Percentiles rank a stretch among this genome's conserved stretches.
Conservation (phyloP, 2,797 vertebrate genomes). For the Sebastolobus alascanus region DNA sequence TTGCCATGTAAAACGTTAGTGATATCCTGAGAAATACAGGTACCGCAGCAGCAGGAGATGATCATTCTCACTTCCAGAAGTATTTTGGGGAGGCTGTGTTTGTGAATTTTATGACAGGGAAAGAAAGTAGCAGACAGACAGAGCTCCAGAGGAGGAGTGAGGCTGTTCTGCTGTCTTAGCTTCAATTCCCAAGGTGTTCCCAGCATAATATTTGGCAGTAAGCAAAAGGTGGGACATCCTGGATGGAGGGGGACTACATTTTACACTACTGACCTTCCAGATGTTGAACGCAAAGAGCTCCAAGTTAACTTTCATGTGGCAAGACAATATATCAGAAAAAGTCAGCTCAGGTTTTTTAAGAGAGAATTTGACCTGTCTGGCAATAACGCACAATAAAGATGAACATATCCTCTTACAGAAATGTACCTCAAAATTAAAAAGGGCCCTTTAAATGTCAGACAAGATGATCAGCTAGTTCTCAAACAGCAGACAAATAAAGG, state of each 20-base stretch:
- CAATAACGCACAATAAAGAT: neutral
- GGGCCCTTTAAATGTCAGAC: neutral
- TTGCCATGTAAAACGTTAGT: conserved; percentile 19
- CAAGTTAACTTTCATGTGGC: conserved; percentile 46
- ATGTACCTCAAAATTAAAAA: neutral
- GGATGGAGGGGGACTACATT: neutral
- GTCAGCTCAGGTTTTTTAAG: conserved; percentile 1
- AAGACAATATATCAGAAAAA: conserved; percentile 24
- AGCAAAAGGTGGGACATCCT: neutral
- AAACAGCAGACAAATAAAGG: neutral
- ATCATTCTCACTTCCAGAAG: conserved; percentile 24
- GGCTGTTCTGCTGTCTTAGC: neutral
- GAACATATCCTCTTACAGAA: neutral
- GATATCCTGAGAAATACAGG: conserved; percentile 48
- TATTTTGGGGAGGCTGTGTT: conserved; percentile 8
- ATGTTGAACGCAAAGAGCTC: neutral
- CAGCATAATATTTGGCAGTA: neutral
- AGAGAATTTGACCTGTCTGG: neutral
- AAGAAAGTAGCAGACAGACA: conserved; percentile 7
- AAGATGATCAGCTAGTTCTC: neutral
- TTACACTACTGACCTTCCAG: neutral
- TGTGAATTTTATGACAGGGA: neutral
- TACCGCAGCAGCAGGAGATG: conserved; percentile 26
- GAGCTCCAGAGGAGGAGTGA: neutral
- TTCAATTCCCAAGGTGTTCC: conserved; percentile 12